Evolutionary conservation across 2,797 vertebrate species (phyloP).

Genomic region (Muraenolepis orangiensis): DNA sequence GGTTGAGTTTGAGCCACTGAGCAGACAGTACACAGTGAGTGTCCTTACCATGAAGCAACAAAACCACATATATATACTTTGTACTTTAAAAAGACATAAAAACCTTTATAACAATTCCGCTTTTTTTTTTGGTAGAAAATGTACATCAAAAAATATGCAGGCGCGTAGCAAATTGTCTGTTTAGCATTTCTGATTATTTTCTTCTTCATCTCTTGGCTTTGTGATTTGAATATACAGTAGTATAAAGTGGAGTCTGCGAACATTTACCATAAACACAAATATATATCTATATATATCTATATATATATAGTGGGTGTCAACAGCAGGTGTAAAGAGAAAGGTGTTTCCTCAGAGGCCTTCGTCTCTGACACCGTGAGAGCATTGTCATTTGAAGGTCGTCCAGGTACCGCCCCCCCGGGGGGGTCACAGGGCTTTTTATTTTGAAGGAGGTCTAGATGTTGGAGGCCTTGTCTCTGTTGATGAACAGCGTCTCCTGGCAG

Average conservation of each 20-base stretch:
- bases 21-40: slow-evolving; percentile 58
- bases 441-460: slow-evolving; percentile 75
- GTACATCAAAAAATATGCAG: slow-evolving; percentile 87
- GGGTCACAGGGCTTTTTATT: background rate
- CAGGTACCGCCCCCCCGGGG: slow-evolving; percentile 56
- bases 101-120: slow-evolving; percentile 80
- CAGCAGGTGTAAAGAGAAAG: slow-evolving; percentile 16
- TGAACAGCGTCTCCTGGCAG: slow-evolving; percentile 96
- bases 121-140: slow-evolving; percentile 75
- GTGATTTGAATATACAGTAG: slow-evolving; percentile 67
- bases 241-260: slow-evolving; percentile 90
- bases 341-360: slow-evolving; percentile 16
- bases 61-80: slow-evolving; percentile 68
- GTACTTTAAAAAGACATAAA: slow-evolving; percentile 80
- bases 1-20: too few species aligned
- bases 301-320: slow-evolving; percentile 41
- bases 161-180: slow-evolving; percentile 72
- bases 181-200: slow-evolving; percentile 82
- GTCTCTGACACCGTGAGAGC: slow-evolving; percentile 52
- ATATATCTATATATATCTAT: slow-evolving; percentile 13
- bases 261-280: slow-evolving; percentile 77
- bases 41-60: slow-evolving; percentile 63
- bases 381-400: slow-evolving; percentile 69
- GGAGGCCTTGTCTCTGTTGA: slow-evolving; percentile 87
- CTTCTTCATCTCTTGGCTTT: slow-evolving; percentile 40